Evolutionary conservation across 2,113 vertebrate species (phyloP).

Genomic region (Regulus satrapa): DNA sequence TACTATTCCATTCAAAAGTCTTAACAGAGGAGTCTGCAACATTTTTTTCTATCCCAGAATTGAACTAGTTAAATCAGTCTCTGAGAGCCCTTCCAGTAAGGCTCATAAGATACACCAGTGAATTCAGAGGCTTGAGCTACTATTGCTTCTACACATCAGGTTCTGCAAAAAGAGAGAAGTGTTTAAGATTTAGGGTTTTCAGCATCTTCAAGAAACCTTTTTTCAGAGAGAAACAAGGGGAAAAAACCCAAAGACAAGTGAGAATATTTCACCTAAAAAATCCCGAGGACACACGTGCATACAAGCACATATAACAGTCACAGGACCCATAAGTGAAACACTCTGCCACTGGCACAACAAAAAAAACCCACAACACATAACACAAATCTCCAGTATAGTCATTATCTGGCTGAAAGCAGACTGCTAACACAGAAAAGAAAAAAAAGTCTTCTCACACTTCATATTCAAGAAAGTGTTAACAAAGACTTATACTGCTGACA

Average conservation of each 20-base stretch:
- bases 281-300: background rate
- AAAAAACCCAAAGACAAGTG: background rate
- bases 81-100: background rate
- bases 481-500: slow-evolving; percentile 30
- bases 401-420: background rate
- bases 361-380: rapidly evolving
- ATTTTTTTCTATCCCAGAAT: background rate
- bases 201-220: background rate
- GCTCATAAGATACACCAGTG: background rate
- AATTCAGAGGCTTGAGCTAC: background rate
- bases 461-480: slow-evolving; percentile 10
- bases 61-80: background rate
- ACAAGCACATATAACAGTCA: background rate
- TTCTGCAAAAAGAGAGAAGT: background rate
- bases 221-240: background rate
- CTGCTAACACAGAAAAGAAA: slow-evolving; percentile 14
- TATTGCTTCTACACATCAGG: background rate
- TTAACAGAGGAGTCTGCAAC: no score
- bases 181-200: background rate
- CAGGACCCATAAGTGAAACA: background rate
- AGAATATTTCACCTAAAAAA: background rate
- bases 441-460: background rate
- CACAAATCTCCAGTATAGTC: background rate
- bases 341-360: background rate
- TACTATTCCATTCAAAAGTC: background rate